phyloP scores from a whole-genome alignment of 1,140 invertebrate genomes.

The Drosophila ironensis region DNA sequence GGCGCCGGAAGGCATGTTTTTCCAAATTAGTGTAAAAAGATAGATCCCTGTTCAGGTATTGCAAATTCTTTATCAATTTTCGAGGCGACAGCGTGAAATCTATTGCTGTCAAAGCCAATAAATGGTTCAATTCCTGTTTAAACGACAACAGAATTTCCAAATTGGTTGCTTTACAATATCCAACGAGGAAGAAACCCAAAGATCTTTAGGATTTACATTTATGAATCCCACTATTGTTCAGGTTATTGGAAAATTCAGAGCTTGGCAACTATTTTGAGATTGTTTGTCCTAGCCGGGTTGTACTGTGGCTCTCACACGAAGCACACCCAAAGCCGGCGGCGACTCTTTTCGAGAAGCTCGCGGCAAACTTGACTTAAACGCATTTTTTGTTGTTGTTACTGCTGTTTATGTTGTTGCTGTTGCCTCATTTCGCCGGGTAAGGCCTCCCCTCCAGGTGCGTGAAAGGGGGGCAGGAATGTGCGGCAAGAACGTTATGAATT shows the following conservation, averaged over 20 bases:
- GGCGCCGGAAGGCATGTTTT: neutral
- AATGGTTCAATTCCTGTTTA: too few relatives aligned
- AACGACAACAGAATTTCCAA: too few relatives aligned
- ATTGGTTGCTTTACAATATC: too few relatives aligned
- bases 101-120: too few relatives aligned
- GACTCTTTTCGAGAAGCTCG: constrained; percentile 50
- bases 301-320: constrained; percentile 26
- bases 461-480: neutral
- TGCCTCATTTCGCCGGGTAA: constrained; percentile 14
- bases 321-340: constrained; percentile 33
- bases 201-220: too few relatives aligned
- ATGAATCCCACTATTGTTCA: too few relatives aligned
- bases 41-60: too few relatives aligned
- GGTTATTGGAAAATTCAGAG: too few relatives aligned
- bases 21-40: neutral
- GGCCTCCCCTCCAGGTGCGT: constrained; percentile 35
- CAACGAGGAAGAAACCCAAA: too few relatives aligned
- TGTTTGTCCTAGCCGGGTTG: neutral
- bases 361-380: constrained; percentile 72
- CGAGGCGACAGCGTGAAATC: too few relatives aligned
- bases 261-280: neutral
- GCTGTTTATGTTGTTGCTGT: constrained; percentile 20
- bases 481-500: constrained; percentile 58
- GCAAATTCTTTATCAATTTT: too few relatives aligned
- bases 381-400: constrained; percentile 55